Conservation (phyloP, 2,113 vertebrate species). For the Furnarius figulus region DNA sequence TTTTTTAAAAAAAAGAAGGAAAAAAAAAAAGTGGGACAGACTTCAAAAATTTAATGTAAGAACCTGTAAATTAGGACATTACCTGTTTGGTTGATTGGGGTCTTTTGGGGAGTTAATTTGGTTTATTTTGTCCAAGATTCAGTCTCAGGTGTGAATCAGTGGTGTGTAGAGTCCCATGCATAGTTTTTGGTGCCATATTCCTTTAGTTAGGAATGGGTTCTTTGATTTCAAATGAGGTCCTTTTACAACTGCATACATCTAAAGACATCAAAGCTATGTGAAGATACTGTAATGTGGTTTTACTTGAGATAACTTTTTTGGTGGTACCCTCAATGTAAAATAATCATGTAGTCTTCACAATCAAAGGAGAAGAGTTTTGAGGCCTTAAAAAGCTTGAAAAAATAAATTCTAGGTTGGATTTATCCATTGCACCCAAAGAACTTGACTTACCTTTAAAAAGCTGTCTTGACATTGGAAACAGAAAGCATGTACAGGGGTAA, state of each 20-base stretch:
- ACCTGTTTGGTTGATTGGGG: fast-evolving
- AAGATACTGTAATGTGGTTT: neutral
- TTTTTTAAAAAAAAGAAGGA: neutral
- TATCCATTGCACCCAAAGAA: neutral
- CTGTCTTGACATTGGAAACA: neutral
- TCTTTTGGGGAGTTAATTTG: neutral
- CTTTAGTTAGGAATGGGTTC: neutral
- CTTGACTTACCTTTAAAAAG: neutral
- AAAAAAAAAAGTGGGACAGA: fast-evolving
- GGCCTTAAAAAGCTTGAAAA: neutral
- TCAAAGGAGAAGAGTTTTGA: fast-evolving
- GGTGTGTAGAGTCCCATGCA: fast-evolving
- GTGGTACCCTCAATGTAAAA: neutral
- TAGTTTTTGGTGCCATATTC: neutral
- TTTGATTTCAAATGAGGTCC: neutral
- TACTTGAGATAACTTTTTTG: neutral
- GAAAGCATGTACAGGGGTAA: neutral
- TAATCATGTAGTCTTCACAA: neutral
- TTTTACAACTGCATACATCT: neutral
- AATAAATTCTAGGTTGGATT: neutral
- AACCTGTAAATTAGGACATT: neutral
- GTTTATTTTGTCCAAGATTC: neutral
- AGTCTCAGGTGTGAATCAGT: neutral
- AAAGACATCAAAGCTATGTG: neutral
- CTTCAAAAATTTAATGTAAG: neutral